These are phyloP conservation scores for Athene noctua DNA, from an alignment of 2,113 vertebrate genomes.

Conservation along the genomic window DNA sequence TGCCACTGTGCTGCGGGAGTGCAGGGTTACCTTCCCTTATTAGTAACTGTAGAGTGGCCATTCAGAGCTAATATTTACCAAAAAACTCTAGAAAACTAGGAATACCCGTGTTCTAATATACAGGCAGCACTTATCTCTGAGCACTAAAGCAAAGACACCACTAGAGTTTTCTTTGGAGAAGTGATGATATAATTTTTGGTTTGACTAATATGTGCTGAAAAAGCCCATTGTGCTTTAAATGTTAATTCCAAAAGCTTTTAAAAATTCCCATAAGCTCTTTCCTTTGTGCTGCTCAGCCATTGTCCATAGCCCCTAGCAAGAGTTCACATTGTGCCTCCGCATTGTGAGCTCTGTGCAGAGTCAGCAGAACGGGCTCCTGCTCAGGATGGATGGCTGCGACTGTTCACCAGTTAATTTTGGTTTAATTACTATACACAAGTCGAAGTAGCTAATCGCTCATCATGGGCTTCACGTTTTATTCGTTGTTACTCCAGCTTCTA, in stretches of 20 bases:
- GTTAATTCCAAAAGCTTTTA: background rate
- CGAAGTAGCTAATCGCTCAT: background rate
- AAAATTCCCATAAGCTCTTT: background rate
- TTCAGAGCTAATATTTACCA: background rate
- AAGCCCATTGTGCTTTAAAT: background rate
- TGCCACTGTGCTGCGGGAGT: background rate
- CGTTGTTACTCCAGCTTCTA: background rate
- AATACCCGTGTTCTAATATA: background rate
- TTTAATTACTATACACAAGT: conserved; percentile 56
- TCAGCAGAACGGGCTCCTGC: conserved; percentile 29
- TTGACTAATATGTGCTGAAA: accelerated
- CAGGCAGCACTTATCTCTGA: background rate
- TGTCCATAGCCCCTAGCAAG: background rate
- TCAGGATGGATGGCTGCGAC: background rate
- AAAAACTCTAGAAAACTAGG: background rate
- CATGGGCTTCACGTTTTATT: background rate
- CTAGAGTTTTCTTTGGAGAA: background rate
- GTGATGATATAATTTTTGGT: background rate
- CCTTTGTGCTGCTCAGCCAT: background rate
- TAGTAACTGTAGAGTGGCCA: background rate
- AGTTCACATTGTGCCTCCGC: background rate
- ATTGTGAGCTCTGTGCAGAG: background rate
- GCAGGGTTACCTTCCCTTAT: background rate
- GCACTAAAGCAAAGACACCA: background rate
- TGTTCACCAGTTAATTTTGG: conserved; percentile 41